These are phyloP conservation scores for Papilio polyxenes DNA, from an alignment of 1,140 invertebrate species.

Conservation along the genomic window DNA sequence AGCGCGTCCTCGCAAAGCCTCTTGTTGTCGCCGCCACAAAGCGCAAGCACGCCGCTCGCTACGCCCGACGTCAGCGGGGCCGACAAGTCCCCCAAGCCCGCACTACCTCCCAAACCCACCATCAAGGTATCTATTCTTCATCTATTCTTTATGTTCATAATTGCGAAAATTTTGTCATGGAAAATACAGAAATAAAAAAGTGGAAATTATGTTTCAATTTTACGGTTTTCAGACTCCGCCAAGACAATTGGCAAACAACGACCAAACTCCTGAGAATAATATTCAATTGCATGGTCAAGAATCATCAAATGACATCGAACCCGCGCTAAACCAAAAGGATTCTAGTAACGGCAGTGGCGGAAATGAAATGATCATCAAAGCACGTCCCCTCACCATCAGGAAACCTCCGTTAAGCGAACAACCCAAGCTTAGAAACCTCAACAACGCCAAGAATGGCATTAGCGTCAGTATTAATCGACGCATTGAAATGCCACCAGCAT, in stretches of 20 bases:
- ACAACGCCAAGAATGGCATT: constrained; percentile 80
- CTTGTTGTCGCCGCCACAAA: constrained; percentile 81
- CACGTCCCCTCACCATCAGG: constrained; percentile 88
- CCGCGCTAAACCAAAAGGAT: constrained; percentile 66
- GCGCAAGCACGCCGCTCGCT: constrained; percentile 81
- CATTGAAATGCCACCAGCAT: constrained; percentile 91
- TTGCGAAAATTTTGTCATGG: too few species aligned
- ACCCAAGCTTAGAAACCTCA: constrained; percentile 85
- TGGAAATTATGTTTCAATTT: constrained; percentile 25
- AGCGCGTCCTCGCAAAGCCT: constrained; percentile 78
- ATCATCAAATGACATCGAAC: constrained; percentile 62
- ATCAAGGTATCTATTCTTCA: constrained; percentile 69
- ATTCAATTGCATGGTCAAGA: constrained; percentile 63
- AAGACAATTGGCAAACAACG: constrained; percentile 70
- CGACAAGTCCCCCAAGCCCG: constrained; percentile 83
- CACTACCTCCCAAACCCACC: constrained; percentile 87
- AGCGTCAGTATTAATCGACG: constrained; percentile 86
- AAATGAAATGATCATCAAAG: constrained; percentile 87
- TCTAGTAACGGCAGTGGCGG: constrained; percentile 67
- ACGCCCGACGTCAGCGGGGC: constrained; percentile 80
- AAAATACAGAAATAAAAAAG: not conserved
- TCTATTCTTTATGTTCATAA: not conserved
- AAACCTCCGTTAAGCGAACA: constrained; percentile 88
- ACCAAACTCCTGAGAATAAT: constrained; percentile 63
- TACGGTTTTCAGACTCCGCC: constrained; percentile 70